phyloP scores from a whole-genome alignment of 2,888 invertebrate species.

The Margaritifera margaritifera region DNA sequence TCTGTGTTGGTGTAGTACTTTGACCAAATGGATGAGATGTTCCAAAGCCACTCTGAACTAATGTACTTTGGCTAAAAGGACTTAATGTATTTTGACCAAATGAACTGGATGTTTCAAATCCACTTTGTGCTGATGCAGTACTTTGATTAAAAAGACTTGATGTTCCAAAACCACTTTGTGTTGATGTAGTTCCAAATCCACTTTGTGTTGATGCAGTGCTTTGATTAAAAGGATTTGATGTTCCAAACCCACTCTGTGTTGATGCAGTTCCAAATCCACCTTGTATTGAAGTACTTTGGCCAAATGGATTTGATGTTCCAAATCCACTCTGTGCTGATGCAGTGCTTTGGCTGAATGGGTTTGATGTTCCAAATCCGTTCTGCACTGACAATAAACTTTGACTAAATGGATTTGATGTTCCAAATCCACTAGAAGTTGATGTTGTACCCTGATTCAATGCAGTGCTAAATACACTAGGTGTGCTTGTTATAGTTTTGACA shows the following conservation, averaged over 20 bases:
- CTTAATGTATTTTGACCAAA: background rate
- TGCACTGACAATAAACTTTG: constrained; percentile 1
- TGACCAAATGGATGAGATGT: constrained; percentile 3
- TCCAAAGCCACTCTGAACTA: background rate
- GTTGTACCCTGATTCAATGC: too few relatives aligned
- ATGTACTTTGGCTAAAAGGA: constrained; percentile 1
- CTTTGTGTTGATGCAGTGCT: constrained; percentile 6
- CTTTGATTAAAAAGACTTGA: background rate
- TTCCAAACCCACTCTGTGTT: too few relatives aligned
- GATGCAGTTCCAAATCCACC: constrained; percentile 13
- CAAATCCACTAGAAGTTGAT: constrained; percentile 1
- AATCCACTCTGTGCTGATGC: constrained; percentile 5
- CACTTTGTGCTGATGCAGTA: background rate
- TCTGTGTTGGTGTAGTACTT: background rate
- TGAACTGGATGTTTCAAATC: background rate
- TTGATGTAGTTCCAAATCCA: constrained; percentile 9
- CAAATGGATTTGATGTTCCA: constrained; percentile 7
- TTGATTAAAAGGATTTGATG: too few relatives aligned
- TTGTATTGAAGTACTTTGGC: background rate
- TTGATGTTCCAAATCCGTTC: constrained; percentile 10
- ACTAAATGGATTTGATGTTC: constrained; percentile 13
- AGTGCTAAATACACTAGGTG: too few relatives aligned
- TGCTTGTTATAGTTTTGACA: too few relatives aligned
- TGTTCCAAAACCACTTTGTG: constrained; percentile 9
- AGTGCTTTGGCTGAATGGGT: constrained; percentile 1